Evolutionary conservation across 2,888 invertebrate genomes (phyloP).

Genomic region (Lathronympha strigana): DNA sequence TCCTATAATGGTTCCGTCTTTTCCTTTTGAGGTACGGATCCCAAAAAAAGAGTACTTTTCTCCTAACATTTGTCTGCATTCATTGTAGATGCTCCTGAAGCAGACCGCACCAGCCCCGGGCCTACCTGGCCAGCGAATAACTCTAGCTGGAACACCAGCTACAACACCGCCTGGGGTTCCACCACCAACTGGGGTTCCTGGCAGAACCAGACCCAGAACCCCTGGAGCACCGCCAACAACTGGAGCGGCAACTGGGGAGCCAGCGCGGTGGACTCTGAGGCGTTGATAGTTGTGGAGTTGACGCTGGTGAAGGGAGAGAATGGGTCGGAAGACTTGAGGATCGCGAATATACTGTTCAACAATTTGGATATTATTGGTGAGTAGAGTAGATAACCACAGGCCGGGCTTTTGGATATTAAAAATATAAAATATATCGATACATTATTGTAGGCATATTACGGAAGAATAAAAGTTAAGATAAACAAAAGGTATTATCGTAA

Average conservation of each 20-base stretch:
- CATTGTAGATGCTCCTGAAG: conserved; percentile 49
- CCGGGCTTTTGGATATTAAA: too few relatives aligned
- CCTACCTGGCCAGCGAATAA: conserved; percentile 56
- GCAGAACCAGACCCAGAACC: conserved; percentile 65
- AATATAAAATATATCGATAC: too few relatives aligned
- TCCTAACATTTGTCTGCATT: too few relatives aligned
- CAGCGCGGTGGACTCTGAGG: conserved; percentile 91
- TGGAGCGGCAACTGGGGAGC: conserved; percentile 73
- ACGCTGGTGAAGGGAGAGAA: conserved; percentile 75
- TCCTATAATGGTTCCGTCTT: too few relatives aligned
- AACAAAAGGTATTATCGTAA: too few relatives aligned
- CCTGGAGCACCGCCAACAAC: conserved; percentile 78
- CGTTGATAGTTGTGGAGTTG: conserved; percentile 87
- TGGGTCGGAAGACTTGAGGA: conserved; percentile 84
- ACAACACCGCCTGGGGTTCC: conserved; percentile 60
- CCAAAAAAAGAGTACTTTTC: too few relatives aligned
- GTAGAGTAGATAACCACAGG: too few relatives aligned
- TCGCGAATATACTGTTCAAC: conserved; percentile 96
- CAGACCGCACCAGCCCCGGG: conserved; percentile 58
- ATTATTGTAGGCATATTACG: too few relatives aligned
- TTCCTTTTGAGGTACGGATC: too few relatives aligned
- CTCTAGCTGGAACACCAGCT: conserved; percentile 51
- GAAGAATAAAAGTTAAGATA: too few relatives aligned
- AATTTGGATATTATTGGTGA: conserved; percentile 96
- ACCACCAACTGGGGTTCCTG: conserved; percentile 88